Conservation (phyloP, 2,113 vertebrate species). For the Alaudala cheleensis region DNA sequence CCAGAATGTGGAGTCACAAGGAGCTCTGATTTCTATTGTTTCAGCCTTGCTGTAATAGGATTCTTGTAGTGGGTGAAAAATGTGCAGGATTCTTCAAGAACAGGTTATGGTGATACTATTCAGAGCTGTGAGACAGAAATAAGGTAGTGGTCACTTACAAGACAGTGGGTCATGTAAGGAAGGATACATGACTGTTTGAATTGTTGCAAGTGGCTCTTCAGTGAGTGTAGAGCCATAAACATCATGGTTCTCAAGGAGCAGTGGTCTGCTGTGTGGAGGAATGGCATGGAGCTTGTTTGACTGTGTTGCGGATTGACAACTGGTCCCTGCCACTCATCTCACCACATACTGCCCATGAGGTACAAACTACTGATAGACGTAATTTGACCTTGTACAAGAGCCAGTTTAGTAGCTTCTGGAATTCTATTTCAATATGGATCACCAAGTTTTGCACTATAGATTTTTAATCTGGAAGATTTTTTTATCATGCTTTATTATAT, state of each 20-base stretch:
- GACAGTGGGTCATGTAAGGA: neutral
- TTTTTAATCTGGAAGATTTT: neutral
- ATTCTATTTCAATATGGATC: neutral
- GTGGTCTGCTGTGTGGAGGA: fast-evolving
- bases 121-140: neutral
- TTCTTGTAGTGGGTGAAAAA: neutral
- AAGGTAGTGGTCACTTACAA: neutral
- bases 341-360: neutral
- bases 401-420: neutral
- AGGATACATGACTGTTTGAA: neutral
- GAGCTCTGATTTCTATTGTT: neutral
- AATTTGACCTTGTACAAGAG: neutral
- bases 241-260: neutral
- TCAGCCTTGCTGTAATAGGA: neutral
- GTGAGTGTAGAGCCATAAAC: neutral
- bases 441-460: neutral
- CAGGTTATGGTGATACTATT: neutral
- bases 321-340: neutral
- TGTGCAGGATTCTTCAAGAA: neutral
- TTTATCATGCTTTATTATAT: neutral
- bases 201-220: neutral
- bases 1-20: neutral
- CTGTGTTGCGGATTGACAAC: neutral
- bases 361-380: neutral
- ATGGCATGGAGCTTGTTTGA: neutral